Evolutionary conservation across 2,113 vertebrate species (phyloP), one percentile per base, ranked within the genome.

Genomic region (Anhinga rufa): DNA sequence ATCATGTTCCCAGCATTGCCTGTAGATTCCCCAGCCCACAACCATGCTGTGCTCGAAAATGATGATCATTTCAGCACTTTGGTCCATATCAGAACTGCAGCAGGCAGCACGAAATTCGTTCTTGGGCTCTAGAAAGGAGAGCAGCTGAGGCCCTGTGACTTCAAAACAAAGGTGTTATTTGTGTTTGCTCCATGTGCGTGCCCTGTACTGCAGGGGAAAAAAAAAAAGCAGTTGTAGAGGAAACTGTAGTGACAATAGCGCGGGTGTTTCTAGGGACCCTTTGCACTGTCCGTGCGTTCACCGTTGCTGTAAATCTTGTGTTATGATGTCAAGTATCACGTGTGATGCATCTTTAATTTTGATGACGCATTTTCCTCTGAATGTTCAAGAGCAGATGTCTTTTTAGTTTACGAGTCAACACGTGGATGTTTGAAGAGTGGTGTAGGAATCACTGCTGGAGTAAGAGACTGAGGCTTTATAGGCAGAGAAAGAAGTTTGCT

Each of bases 111-210:
- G 34, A 17, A 0, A 9, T 17, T 7, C 36, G n/a, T 26, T 52
- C 88, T 70, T 42, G 55, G 48, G 18, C 4, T 82, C 55, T 84
- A 42, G 36, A 40, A 32, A 36, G 72, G 49, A 22, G 38, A 49
- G 40, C 6, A 17, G 9, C 18, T 78, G 40, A 54, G 66, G 11
- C 46, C 54, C 25, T 4, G 13, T 19, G 79, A 3, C 44, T 60
- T 44, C 4, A 2, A 31, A 28, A 36, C 17, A 6, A 2, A 34
- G 32, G 62, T 21, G 17, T 2, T 3, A 1, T 48, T 74, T 70
- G 58, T 52, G 0, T 34, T 52, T 71, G 14, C 13, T 19, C 36
- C 21, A 2, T 0, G 14, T 10, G 10, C 6, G 0, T 12, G 8
- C 8, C 38, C 17, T 40, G 42, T 3, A 3, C 28, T 32, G 25